Evolutionary conservation across 1,140 invertebrate species (phyloP), one percentile per base, ranked within the genome.

Genomic region (Drosophila virilis): DNA sequence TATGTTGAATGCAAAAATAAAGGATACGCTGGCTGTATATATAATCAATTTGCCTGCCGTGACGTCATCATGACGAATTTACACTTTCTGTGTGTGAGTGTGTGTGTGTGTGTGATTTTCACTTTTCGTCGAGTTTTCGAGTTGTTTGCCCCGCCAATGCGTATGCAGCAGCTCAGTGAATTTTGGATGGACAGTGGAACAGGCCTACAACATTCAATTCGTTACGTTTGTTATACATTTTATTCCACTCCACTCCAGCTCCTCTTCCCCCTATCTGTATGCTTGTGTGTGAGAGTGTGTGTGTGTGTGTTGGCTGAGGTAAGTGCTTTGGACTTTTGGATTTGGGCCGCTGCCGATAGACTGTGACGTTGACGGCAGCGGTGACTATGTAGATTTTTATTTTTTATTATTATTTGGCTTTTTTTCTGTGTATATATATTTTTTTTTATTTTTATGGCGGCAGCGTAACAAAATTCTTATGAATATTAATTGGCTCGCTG

Each of bases 31-130:
- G 74, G 74, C 77, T 66, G 71, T 65, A 54, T 76, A 51, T 58
- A 57, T 78, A 82, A 82, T 82, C 72, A 75, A 79, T 82, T 82
- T 65, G 64, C 48, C 22, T 60, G 72, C 72, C 79, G 69, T 82
- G 79, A 82, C 77, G 79, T 82, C 79, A 82, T 82, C 79, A 64
- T 82, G 79, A 70, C 79, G 77, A 82, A 82, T 82, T 74, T 43
- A 68, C 58, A 74, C 52, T 67, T 38, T 78, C 37, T 12, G 45
- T 28, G 15, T 9, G 17, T 28, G 15, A 9, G 43, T 46, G 15
- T 22, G 8, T 22, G 15, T 22, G 8, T 22, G 8, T 68, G 58
- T 50, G 66, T 70, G 72, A 74, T 74, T 74, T 70, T 64, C 51
- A 74, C 72, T 62, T 58, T 69, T 69, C 71, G 57, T 48, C 64